phyloP scores from a whole-genome alignment of 2,888 invertebrate species.

The Auanema freiburgensis region DNA sequence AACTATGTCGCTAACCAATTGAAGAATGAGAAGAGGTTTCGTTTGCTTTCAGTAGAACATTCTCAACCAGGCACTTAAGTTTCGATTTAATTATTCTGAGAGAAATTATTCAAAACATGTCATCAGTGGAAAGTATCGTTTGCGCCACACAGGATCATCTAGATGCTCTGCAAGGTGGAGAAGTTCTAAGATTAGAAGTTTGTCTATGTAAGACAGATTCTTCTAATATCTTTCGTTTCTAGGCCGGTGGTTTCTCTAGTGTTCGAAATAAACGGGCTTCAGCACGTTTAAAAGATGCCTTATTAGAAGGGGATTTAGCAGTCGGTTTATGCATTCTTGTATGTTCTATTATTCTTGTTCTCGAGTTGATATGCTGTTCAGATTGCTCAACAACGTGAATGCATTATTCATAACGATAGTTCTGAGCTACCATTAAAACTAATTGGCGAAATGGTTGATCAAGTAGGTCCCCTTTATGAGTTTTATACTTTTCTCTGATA shows the following conservation, averaged over 20 bases:
- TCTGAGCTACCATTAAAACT: slow-evolving; percentile 71
- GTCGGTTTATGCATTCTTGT: slow-evolving; percentile 86
- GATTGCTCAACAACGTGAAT: slow-evolving; percentile 94
- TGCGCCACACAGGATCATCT: slow-evolving; percentile 94
- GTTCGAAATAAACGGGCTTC: slow-evolving; percentile 94
- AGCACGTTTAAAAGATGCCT: slow-evolving; percentile 87
- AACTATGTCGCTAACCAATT: slow-evolving; percentile 96
- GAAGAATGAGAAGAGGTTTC: slow-evolving; percentile 93
- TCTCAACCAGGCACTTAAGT: too few species aligned
- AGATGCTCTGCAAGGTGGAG: slow-evolving; percentile 95
- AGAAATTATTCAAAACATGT: slow-evolving; percentile 98
- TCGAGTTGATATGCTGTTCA: slow-evolving; percentile 65
- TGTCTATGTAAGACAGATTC: slow-evolving; percentile 4
- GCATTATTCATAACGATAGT: slow-evolving; percentile 77
- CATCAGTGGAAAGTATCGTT: slow-evolving; percentile 93
- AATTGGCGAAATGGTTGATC: slow-evolving; percentile 77
- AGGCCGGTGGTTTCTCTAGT: slow-evolving; percentile 97
- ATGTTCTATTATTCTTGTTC: slow-evolving; percentile 1
- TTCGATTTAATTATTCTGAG: slow-evolving; percentile 81
- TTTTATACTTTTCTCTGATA: slow-evolving; percentile 6
- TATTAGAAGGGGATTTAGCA: slow-evolving; percentile 88
- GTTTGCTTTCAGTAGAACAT: too few species aligned
- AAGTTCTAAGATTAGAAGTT: slow-evolving; percentile 88
- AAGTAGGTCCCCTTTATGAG: slow-evolving; percentile 65
- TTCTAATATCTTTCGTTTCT: slow-evolving; percentile 56